phyloP scores from a whole-genome alignment of 2,888 invertebrate genomes.

The Theristus sp. region DNA sequence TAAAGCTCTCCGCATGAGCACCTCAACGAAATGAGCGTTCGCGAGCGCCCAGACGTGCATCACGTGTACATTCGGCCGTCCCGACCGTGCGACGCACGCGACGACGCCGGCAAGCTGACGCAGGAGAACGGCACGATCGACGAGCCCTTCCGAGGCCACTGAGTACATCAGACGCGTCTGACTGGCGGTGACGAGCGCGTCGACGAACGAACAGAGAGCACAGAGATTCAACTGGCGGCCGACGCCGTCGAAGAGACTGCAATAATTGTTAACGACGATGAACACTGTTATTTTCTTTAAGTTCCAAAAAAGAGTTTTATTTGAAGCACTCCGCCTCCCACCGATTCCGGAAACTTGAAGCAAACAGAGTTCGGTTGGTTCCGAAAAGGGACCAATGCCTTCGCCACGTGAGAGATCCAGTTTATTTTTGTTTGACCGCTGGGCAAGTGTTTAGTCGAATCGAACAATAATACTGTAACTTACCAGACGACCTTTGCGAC shows the following conservation, averaged over 20 bases:
- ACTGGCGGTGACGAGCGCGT: conserved; percentile 63
- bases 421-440: too few species aligned
- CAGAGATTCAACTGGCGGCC: conserved; percentile 66
- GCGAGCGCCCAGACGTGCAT: conserved; percentile 78
- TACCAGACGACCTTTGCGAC: conserved; percentile 66
- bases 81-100: conserved; percentile 62
- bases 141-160: conserved; percentile 7
- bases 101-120: conserved; percentile 72
- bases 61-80: conserved; percentile 67
- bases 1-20: conserved; percentile 21
- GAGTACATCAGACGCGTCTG: conserved; percentile 48
- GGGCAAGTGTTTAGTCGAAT: too few species aligned
- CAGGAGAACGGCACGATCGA: conserved; percentile 38
- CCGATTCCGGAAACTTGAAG: too few species aligned
- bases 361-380: too few species aligned
- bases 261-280: conserved; percentile 5
- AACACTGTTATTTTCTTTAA: too few species aligned
- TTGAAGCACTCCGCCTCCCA: too few species aligned
- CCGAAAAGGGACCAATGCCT: too few species aligned
- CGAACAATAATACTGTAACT: too few species aligned
- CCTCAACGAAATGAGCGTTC: conserved; percentile 81
- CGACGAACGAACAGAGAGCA: conserved; percentile 60
- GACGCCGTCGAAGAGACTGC: conserved; percentile 62
- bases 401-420: too few species aligned
- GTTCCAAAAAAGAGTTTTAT: too few species aligned